A percentile compares a stretch with the other conserved stretches of the same genome.
Evolutionary conservation across 2,797 vertebrate species (phyloP).

Genomic region (Gambusia yucatana): DNA sequence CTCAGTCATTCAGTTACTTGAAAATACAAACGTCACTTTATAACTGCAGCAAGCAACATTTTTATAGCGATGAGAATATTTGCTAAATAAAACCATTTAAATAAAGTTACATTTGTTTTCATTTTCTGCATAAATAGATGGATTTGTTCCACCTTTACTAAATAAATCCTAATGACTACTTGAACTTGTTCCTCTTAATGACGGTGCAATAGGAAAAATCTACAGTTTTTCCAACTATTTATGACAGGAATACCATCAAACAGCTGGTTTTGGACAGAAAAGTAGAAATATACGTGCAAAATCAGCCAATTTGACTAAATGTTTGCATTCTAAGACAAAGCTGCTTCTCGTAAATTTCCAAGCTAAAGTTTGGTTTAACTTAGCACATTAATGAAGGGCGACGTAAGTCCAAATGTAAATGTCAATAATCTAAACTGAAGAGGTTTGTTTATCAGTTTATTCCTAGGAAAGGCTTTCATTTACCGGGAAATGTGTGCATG

Average conservation of each 20-base stretch:
- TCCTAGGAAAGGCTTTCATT: neutral
- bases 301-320: neutral
- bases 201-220: neutral
- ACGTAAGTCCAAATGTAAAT: neutral
- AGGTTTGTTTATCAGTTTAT: neutral
- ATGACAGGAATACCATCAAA: neutral
- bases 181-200: neutral
- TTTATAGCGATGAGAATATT: neutral
- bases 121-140: neutral
- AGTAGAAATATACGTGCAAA: neutral
- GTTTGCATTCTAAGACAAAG: neutral
- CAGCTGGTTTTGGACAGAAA: neutral
- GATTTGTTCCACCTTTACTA: neutral
- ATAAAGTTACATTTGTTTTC: neutral
- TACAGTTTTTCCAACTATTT: neutral
- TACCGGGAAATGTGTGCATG: neutral
- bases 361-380: neutral
- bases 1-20: neutral
- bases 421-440: neutral
- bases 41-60: neutral
- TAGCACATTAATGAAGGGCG: neutral
- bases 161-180: neutral
- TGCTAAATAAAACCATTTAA: neutral
- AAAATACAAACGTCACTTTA: neutral
- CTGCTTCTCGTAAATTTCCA: neutral